Evolutionary conservation across 2,113 vertebrate species (phyloP), one percentile per base, ranked within the genome.

Genomic region (Condylura cristata): DNA sequence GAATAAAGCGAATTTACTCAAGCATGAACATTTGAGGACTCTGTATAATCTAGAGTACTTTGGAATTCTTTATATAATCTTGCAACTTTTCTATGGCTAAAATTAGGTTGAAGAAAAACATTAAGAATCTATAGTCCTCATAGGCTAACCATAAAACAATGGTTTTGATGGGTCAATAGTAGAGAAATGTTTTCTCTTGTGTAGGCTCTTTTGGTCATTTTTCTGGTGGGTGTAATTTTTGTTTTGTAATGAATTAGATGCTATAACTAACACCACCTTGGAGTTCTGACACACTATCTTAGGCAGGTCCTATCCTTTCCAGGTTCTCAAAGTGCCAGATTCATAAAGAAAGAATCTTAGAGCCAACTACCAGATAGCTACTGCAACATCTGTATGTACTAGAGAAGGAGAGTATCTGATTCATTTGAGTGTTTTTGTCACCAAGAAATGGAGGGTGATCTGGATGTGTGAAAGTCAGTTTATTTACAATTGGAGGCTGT

Each of bases 381-480:
- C 58, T 51, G 51, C 32, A 32, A 46, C 39, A 63, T 85, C 66
- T 90, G 18, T 74, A 6, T 70, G 24, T 30, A n/a, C 60, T 86
- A 74, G 34, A 46, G 78, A 74, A 90, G 53, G 28, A 75, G 79
- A 87, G 37, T 66, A 24, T 93, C 32, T 90, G 86, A 68, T 84
- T 95, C 91, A 91, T 93, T 90, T 93, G 94, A 92, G 60, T 96
- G 74, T 65, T 95, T 97, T 96, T 93, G 32, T 84, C 87, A 93
- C 84, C 68, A 92, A 88, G 96, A 95, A 96, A 61, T 70, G 56
- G 90, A 93, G 74, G 80, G 74, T 90, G 96, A 82, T 72, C n/a
- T 83, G 78, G 96, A 96, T 89, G 93, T 97, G 95, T 94, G 90
- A 96, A 97, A 94, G 46, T 97, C 96, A 95, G 95, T 97, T 96